Base-by-base conservation (phyloP, 2,888 invertebrate species). In the Chironomus tentans region DNA sequence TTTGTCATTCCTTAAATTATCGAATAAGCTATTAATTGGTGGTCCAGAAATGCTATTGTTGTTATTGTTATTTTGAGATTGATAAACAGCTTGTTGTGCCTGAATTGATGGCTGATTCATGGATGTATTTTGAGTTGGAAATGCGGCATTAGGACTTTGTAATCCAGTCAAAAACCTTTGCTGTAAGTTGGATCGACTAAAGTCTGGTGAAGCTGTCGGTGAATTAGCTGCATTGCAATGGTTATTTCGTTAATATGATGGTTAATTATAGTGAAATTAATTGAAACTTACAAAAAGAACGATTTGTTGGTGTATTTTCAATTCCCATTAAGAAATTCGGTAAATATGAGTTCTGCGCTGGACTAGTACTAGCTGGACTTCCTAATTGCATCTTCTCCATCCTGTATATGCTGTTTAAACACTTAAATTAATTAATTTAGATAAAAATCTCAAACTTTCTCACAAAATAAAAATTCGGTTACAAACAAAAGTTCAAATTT, bases 301-400 rank as follows among this genome's bases (percentile, higher is more conserved):
- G 77, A 69, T 69, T 69, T n/a, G 69, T 47, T 3, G 69, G 38
- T n/a, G 69, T 46, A 2, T 87, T 88, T 69, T 87, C 86, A 10
- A 38, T 38, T 28, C 93, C 93, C 82, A 93, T 87, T 24, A 93
- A 85, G 82, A 91, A 94, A 77, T 90, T 88, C 70, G 94, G 93
- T 80, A 94, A 85, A 84, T 90, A 93, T 69, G 89, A 88, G 48
- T 89, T 89, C 24, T 90, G 88, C 18, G 89, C 87, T 28, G 92
- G 91, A 78, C 90, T 91, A 79, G 90, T 89, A n/a, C n/a, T n/a
- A 72, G 89, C 88, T 2, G 92, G 91, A 82, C 92, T 93, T 78
- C 93, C 93, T 79, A 94, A 84, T 75, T 89, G 87, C 93, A 94
- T 94, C 71, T 93, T 93, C 82, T 93, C 93, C 92, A 93, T 93